These are phyloP conservation scores for Sebastes oblongus DNA, from an alignment of 2,797 vertebrate species.

Conservation along the genomic window DNA sequence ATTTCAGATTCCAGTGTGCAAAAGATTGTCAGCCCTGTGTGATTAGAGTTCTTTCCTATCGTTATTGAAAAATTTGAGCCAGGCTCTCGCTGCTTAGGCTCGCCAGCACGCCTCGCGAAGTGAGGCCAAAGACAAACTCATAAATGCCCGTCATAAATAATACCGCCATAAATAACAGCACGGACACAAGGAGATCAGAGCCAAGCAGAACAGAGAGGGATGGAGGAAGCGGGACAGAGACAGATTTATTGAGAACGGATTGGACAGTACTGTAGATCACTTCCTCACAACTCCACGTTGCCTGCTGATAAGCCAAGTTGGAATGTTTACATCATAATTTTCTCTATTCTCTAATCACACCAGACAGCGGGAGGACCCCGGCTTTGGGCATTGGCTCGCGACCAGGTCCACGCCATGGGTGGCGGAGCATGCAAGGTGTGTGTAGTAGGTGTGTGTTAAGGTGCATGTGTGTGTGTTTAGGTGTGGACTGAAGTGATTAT, in stretches of 20 bases:
- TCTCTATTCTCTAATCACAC: conserved; percentile 52
- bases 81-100: conserved; percentile 17
- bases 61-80: conserved; percentile 25
- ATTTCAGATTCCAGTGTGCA: conserved; percentile 3
- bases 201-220: conserved; percentile 51
- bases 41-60: conserved; percentile 36
- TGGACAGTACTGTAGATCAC: conserved; percentile 48
- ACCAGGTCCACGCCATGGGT: conserved; percentile 48
- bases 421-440: conserved; percentile 50
- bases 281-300: conserved; percentile 39
- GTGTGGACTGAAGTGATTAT: conserved; percentile 73
- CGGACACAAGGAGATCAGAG: conserved; percentile 31
- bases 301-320: conserved; percentile 49
- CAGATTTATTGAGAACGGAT: conserved; percentile 62
- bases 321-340: conserved; percentile 50
- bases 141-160: conserved; percentile 72
- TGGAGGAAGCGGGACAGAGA: conserved; percentile 43
- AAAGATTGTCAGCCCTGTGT: conserved; percentile 8
- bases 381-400: conserved; percentile 41
- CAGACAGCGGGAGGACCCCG: conserved; percentile 31
- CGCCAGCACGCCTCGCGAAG: conserved; percentile 27
- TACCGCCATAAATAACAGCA: conserved; percentile 55
- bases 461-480: conserved; percentile 56
- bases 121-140: conserved; percentile 63
- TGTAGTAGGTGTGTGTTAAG: conserved; percentile 41